Evolutionary conservation across 1,140 invertebrate genomes (phyloP).

Genomic region (Drosophila lacertosa): DNA sequence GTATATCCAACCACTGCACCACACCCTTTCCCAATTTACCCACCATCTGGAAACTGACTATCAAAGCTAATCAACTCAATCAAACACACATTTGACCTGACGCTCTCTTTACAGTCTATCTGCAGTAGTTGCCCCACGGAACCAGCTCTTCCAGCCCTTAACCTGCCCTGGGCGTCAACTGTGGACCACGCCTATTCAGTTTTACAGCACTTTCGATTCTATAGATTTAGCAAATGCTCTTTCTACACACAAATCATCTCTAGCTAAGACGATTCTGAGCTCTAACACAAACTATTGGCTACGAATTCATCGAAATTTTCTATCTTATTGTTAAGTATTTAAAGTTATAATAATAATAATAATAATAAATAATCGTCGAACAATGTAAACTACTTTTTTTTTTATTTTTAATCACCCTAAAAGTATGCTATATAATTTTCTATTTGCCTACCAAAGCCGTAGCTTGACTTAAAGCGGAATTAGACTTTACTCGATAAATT

Average conservation of each 20-base stretch:
- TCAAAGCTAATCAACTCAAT: conserved; percentile 20
- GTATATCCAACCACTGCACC: conserved; percentile 19
- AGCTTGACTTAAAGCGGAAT: not conserved
- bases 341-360: conserved; percentile 41
- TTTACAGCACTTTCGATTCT: conserved; percentile 47
- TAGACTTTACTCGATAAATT: too few species aligned
- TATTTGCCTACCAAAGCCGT: not conserved
- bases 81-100: conserved; percentile 59
- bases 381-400: not conserved
- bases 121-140: conserved; percentile 56
- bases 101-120: conserved; percentile 79
- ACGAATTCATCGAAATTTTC: conserved; percentile 41
- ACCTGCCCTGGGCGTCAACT: conserved; percentile 52
- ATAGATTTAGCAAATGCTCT: conserved; percentile 59
- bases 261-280: conserved; percentile 19
- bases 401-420: conserved; percentile 16
- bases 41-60: not conserved
- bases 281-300: conserved; percentile 35
- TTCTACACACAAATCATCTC: conserved; percentile 37
- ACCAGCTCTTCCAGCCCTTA: conserved; percentile 43
- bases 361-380: conserved; percentile 60
- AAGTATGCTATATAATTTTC: conserved; percentile 35
- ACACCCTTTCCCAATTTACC: conserved; percentile 4
- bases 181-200: conserved; percentile 60
- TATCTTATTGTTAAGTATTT: conserved; percentile 71